Evolutionary conservation across 2,888 invertebrate species (phyloP).

Genomic region (Gymnosoma rotundatum): DNA sequence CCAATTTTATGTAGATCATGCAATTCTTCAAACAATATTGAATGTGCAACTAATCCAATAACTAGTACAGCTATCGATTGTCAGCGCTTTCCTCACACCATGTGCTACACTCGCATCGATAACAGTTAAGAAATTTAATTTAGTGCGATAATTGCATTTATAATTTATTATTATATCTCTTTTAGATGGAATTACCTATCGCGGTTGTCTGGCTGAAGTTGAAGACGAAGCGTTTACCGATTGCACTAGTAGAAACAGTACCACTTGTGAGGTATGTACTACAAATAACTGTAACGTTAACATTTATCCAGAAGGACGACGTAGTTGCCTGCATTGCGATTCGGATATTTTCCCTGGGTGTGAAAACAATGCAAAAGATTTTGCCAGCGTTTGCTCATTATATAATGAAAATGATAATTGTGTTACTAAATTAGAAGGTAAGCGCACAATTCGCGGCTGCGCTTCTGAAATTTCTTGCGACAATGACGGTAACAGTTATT

Average conservation of each 20-base stretch:
- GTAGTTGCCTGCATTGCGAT: conserved; percentile 76
- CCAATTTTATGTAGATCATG: conserved; percentile 73
- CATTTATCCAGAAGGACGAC: conserved; percentile 75
- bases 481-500: conserved; percentile 70
- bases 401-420: conserved; percentile 75
- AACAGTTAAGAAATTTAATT: conserved; percentile 69
- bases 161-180: too few relatives aligned
- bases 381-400: conserved; percentile 72
- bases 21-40: conserved; percentile 70
- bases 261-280: conserved; percentile 73
- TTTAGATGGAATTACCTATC: conserved; percentile 74
- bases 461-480: conserved; percentile 75
- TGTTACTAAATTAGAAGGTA: conserved; percentile 73
- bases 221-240: conserved; percentile 72
- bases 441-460: conserved; percentile 77
- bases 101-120: conserved; percentile 73
- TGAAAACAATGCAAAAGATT: conserved; percentile 70
- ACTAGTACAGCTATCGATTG: conserved; percentile 33
- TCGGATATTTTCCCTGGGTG: conserved; percentile 73
- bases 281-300: conserved; percentile 73
- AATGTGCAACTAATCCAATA: conserved; percentile 71
- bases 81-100: conserved; percentile 71
- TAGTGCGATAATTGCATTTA: too few relatives aligned
- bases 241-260: conserved; percentile 72
- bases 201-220: conserved; percentile 76